Evolutionary conservation across 2,888 invertebrate genomes (phyloP).

Genomic region (Spodoptera littoralis): DNA sequence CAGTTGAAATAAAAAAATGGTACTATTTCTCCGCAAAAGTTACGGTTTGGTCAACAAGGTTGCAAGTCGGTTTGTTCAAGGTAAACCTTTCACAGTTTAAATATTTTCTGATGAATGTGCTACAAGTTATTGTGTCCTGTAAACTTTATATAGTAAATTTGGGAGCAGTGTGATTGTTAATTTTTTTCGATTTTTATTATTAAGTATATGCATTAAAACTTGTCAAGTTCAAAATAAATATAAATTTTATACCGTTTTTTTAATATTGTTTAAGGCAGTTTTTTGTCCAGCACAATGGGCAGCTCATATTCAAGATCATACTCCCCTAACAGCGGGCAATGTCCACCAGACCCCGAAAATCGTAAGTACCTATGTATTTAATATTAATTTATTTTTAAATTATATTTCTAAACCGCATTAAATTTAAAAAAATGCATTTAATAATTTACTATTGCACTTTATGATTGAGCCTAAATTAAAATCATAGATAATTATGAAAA

Average conservation of each 20-base stretch:
- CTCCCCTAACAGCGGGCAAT: conserved; percentile 76
- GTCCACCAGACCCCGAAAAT: conserved; percentile 57
- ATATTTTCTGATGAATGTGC: background rate
- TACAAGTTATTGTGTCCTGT: too few relatives aligned
- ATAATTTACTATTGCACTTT: too few relatives aligned
- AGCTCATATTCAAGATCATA: conserved; percentile 83
- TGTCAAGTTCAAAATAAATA: background rate
- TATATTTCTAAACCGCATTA: too few relatives aligned
- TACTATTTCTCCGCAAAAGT: conserved; percentile 60
- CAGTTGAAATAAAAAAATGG: conserved; percentile 45
- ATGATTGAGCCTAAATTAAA: too few relatives aligned
- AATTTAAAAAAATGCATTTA: too few relatives aligned
- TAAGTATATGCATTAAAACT: conserved; percentile 5
- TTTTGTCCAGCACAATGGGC: conserved; percentile 74
- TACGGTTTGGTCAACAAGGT: conserved; percentile 70
- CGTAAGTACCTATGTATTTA: conserved; percentile 68
- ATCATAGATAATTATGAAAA: too few relatives aligned
- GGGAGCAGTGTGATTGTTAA: background rate
- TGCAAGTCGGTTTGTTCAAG: conserved; percentile 75
- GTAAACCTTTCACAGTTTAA: conserved; percentile 68
- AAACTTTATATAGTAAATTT: too few relatives aligned
- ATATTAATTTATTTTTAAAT: background rate
- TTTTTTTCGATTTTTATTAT: conserved; percentile 1
- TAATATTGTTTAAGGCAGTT: conserved; percentile 33
- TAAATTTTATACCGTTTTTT: conserved; percentile 6